Evolutionary conservation across 2,113 vertebrate genomes (phyloP).

Genomic region (Callospermophilus lateralis): DNA sequence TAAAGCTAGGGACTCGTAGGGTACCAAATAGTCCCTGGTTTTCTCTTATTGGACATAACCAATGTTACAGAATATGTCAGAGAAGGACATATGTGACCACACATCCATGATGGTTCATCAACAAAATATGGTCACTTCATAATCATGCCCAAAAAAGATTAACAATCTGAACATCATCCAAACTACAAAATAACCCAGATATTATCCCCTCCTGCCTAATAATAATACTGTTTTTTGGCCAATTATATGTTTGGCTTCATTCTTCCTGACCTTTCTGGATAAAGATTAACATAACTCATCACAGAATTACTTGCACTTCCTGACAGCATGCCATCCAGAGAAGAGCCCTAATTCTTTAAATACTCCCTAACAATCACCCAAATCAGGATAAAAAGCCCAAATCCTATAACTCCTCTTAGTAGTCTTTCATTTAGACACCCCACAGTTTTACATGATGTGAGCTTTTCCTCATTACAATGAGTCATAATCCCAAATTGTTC

Average conservation of each 20-base stretch:
- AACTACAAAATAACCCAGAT: neutral
- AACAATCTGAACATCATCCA: neutral
- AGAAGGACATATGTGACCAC: neutral
- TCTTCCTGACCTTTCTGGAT: neutral
- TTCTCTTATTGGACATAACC: neutral
- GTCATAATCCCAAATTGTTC: slow-evolving; percentile 31
- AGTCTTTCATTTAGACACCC: neutral
- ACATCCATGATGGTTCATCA: neutral
- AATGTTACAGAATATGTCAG: neutral
- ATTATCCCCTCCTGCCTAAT: neutral
- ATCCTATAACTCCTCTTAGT: neutral
- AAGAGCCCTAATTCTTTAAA: slow-evolving; percentile 17
- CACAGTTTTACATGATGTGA: neutral
- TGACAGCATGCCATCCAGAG: neutral
- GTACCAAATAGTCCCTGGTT: neutral
- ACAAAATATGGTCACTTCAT: neutral
- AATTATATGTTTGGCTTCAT: neutral
- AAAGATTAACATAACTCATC: neutral
- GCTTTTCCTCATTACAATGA: neutral
- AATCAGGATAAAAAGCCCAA: neutral
- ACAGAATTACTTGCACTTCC: neutral
- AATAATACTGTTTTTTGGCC: neutral
- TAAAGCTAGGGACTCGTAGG: neutral
- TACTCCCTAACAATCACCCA: neutral
- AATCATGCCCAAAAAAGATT: neutral